Percentiles rank a stretch among this genome's conserved stretches.
Evolutionary conservation across 2,113 vertebrate genomes (phyloP).

Genomic region (Tupaia chinensis): DNA sequence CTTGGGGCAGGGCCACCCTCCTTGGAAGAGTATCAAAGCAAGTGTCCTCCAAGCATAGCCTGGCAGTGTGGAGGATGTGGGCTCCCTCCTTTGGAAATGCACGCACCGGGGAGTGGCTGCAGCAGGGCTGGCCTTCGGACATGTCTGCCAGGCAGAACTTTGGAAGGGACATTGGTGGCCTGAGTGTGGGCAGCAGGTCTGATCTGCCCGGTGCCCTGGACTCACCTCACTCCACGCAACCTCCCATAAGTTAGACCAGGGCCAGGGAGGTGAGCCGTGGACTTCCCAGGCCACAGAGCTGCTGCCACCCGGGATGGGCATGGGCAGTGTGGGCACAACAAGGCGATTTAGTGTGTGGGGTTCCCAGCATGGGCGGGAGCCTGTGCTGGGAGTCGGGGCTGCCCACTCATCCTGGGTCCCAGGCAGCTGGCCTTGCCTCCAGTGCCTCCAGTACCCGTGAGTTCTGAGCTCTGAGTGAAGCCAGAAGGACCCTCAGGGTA

Average conservation of each 20-base stretch:
- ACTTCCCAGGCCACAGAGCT: too few species aligned
- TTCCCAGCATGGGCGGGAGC: too few species aligned
- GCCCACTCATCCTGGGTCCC: too few species aligned
- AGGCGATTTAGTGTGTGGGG: too few species aligned
- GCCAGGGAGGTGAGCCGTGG: not conserved
- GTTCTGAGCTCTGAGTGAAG: not conserved
- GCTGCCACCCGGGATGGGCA: too few species aligned
- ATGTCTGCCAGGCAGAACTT: not conserved
- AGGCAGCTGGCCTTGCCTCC: too few species aligned
- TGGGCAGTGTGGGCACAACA: too few species aligned
- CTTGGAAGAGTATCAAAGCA: conserved; percentile 19
- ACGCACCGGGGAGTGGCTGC: not conserved
- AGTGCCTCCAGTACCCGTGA: too few species aligned
- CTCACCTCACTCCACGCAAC: not conserved
- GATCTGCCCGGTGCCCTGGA: not conserved
- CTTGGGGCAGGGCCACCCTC: not conserved
- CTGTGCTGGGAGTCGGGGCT: too few species aligned
- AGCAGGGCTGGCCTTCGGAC: not conserved
- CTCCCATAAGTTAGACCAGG: not conserved
- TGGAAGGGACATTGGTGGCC: not conserved
- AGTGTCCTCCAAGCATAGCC: not conserved
- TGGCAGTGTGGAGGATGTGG: not conserved
- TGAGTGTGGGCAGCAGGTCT: not conserved
- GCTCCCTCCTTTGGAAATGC: not conserved
- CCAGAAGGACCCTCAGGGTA: not conserved